phyloP scores from a whole-genome alignment of 2,113 vertebrate genomes.

The Tor tambroides region DNA sequence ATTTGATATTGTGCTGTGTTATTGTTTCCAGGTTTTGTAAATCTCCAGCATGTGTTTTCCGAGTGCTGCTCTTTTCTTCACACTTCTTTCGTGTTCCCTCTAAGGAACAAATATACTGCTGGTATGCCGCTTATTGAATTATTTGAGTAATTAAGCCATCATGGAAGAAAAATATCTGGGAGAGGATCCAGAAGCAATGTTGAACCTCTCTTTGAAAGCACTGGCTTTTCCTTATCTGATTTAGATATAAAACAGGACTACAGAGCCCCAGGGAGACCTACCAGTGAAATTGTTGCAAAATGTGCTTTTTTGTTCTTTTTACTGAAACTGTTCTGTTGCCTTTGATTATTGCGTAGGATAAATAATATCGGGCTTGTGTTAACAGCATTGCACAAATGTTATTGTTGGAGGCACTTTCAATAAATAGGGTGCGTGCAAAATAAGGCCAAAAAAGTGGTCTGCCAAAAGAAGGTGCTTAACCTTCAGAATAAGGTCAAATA shows the following conservation, averaged over 20 bases:
- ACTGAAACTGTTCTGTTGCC: background rate
- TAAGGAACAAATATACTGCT: conserved; percentile 23
- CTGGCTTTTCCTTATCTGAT: conserved; percentile 21
- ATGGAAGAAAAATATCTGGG: conserved; percentile 46
- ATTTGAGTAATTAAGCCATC: conserved; percentile 48
- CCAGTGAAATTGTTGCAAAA: conserved; percentile 6
- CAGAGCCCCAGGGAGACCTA: background rate
- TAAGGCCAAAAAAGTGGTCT: background rate
- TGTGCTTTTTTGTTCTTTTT: background rate
- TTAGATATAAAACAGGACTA: conserved; percentile 16
- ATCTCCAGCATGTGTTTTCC: background rate
- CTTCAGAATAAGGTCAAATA: background rate
- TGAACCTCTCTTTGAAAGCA: conserved; percentile 37
- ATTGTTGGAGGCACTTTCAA: conserved; percentile 5
- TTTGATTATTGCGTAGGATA: background rate
- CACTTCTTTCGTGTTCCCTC: conserved; percentile 36
- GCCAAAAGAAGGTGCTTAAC: background rate
- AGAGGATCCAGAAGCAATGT: conserved; percentile 45
- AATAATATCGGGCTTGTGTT: background rate
- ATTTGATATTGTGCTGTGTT: background rate
- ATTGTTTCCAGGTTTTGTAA: conserved; percentile 1
- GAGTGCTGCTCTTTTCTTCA: conserved; percentile 1
- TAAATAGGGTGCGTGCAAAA: background rate
- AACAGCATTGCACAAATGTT: background rate
- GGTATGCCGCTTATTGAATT: conserved; percentile 49